Conservation (phyloP, 37 sponge, comb jelly and placozoan species). For the Cliona cf. orientalis region DNA sequence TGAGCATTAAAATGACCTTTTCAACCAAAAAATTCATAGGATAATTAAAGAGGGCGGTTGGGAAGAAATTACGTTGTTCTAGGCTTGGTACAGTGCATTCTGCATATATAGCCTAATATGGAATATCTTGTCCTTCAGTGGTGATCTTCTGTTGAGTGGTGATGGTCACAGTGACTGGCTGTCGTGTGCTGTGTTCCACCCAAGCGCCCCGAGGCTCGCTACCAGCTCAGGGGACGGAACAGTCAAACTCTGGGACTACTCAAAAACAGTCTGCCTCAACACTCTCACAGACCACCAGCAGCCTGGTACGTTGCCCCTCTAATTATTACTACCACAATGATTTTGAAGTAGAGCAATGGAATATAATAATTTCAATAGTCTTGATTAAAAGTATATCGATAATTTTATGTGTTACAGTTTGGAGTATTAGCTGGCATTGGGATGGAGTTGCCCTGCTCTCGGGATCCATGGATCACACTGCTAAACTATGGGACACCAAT, state of each 20-base stretch:
- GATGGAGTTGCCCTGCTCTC: constrained; percentile 78
- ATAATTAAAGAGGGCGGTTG: too few relatives aligned
- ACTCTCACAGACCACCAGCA: constrained; percentile 90
- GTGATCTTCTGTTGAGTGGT: constrained; percentile 85
- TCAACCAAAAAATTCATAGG: too few relatives aligned
- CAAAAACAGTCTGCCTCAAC: constrained; percentile 43
- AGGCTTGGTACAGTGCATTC: too few relatives aligned
- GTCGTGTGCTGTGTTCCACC: constrained; percentile 65
- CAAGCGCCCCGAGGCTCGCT: constrained; percentile 61
- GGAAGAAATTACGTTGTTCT: too few relatives aligned
- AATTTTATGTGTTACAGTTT: constrained; percentile 51
- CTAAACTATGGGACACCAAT: constrained; percentile 81
- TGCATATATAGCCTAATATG: too few relatives aligned
- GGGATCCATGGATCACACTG: constrained; percentile 85
- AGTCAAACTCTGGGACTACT: constrained; percentile 92
- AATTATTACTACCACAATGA: too few relatives aligned
- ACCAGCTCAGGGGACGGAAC: constrained; percentile 91
- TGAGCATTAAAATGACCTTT: too few relatives aligned
- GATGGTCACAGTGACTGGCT: constrained; percentile 95
- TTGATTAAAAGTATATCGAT: not conserved
- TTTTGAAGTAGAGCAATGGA: too few relatives aligned
- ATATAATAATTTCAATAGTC: too few relatives aligned
- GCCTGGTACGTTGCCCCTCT: constrained; percentile 57
- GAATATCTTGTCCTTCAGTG: constrained; percentile 35
- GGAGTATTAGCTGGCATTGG: constrained; percentile 90